These are phyloP conservation scores for Eulemur albifrons DNA, from an alignment of 2,797 vertebrate species.

Conservation along the genomic window DNA sequence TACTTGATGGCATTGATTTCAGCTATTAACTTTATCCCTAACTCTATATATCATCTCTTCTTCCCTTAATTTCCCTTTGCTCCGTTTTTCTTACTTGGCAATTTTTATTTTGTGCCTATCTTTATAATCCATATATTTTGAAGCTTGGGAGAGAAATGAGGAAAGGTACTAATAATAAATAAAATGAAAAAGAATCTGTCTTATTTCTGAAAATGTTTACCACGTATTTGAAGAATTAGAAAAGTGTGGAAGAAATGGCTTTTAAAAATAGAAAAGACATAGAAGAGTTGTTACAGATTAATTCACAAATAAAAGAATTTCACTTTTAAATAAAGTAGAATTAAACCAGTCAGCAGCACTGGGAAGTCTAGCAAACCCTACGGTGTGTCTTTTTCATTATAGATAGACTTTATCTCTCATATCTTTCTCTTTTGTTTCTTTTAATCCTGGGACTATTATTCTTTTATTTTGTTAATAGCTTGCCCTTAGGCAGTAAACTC, in stretches of 20 bases:
- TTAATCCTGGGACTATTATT: neutral
- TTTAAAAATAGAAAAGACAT: neutral
- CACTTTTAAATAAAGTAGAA: neutral
- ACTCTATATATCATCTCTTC: neutral
- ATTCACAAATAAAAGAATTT: neutral
- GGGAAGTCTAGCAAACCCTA: neutral
- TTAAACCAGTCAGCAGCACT: neutral
- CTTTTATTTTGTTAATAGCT: neutral
- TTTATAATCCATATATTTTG: neutral
- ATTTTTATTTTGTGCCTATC: neutral
- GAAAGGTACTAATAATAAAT: neutral
- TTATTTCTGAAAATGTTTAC: constrained; percentile 40
- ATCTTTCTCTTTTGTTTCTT: neutral
- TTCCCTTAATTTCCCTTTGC: neutral
- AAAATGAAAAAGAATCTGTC: neutral
- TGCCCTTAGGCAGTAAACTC: neutral
- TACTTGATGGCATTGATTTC: neutral
- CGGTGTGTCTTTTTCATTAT: neutral
- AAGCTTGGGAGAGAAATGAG: neutral
- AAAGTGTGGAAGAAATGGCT: neutral
- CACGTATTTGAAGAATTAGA: neutral
- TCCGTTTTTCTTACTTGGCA: neutral
- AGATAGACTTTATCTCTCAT: neutral
- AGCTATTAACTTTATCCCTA: neutral
- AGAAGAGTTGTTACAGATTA: neutral